Conservation (phyloP, 2,797 vertebrate species). For the Ataeniobius toweri region DNA sequence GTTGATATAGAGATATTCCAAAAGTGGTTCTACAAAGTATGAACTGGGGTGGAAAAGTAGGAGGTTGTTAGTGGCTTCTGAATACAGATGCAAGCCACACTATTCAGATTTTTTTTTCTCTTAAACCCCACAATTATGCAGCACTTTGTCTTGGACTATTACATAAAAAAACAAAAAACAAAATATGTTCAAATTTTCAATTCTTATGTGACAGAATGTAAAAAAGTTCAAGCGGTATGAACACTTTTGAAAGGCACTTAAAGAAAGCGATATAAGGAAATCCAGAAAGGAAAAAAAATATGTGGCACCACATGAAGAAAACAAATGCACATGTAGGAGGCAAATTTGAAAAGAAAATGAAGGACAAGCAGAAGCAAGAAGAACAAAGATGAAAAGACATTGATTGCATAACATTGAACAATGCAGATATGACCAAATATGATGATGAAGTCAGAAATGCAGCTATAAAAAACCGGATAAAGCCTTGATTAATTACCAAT, state of each 20-base stretch:
- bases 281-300: slow-evolving; percentile 30
- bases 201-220: background rate
- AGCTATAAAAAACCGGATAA: slow-evolving; percentile 3
- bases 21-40: background rate
- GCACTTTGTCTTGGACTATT: background rate
- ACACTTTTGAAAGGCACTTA: background rate
- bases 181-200: background rate
- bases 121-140: background rate
- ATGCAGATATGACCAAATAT: slow-evolving; percentile 47
- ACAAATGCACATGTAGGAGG: slow-evolving; percentile 41
- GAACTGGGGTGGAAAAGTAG: background rate
- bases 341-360: slow-evolving; percentile 36
- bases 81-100: background rate
- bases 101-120: background rate
- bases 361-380: slow-evolving; percentile 48
- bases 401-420: slow-evolving; percentile 54
- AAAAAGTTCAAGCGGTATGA: background rate
- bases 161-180: background rate
- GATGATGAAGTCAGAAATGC: slow-evolving; percentile 16
- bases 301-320: slow-evolving; percentile 11
- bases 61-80: background rate
- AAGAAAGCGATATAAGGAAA: background rate
- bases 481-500: background rate
- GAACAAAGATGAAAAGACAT: slow-evolving; percentile 43
- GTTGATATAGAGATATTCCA: background rate